Evolutionary conservation across 1,140 invertebrate genomes (phyloP).

Genomic region (Magallana angulata): DNA sequence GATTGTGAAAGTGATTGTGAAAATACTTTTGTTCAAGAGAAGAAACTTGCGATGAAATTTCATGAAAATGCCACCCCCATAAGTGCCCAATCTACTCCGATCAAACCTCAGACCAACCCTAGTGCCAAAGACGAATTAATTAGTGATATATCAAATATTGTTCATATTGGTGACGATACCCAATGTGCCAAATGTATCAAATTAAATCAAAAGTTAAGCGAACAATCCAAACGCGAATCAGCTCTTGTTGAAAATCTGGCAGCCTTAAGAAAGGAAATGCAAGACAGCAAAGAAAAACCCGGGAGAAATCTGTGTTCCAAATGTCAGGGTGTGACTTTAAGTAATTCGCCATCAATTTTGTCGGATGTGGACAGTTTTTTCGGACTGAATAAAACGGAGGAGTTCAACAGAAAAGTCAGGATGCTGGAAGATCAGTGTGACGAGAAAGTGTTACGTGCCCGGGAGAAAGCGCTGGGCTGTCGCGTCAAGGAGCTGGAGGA

Average conservation of each 20-base stretch:
- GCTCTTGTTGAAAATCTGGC: background rate
- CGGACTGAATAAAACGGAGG: slow-evolving; percentile 30
- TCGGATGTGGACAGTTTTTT: slow-evolving; percentile 25
- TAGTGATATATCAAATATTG: slow-evolving; percentile 36
- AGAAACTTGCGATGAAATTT: background rate
- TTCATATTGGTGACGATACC: background rate
- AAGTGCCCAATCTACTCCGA: slow-evolving; percentile 30
- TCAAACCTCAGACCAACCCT: background rate
- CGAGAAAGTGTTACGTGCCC: background rate
- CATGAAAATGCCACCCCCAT: slow-evolving; percentile 13
- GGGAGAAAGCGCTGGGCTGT: background rate
- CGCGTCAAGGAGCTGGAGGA: slow-evolving; percentile 21
- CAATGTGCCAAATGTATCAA: slow-evolving; percentile 10
- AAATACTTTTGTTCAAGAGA: background rate
- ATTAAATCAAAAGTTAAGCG: slow-evolving; percentile 25
- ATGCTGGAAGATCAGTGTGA: background rate
- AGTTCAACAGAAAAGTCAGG: slow-evolving; percentile 14
- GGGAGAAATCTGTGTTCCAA: slow-evolving; percentile 6
- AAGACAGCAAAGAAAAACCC: background rate
- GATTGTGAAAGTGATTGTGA: slow-evolving; percentile 12
- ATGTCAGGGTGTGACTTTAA: background rate
- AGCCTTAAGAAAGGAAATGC: background rate
- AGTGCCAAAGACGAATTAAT: slow-evolving; percentile 17
- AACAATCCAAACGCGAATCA: background rate
- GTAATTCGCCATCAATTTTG: background rate